phyloP scores from a whole-genome alignment of 2,888 invertebrate species.

The Rhopalosiphum nymphaeae region DNA sequence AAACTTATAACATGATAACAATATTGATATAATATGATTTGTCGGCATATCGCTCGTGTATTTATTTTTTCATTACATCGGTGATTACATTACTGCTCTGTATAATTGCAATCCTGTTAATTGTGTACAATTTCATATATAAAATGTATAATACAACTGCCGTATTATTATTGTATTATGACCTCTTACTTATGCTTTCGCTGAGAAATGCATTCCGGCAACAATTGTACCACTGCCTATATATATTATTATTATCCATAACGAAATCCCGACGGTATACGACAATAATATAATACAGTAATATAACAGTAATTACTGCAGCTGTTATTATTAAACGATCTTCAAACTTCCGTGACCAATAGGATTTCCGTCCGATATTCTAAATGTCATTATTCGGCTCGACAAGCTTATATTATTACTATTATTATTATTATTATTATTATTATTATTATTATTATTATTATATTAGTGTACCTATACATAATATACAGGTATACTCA shows the following conservation, averaged over 20 bases:
- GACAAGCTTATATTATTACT: not conserved
- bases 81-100: not conserved
- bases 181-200: conserved; percentile 26
- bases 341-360: conserved; percentile 51
- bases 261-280: conserved; percentile 17
- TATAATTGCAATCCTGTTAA: not conserved
- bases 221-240: not conserved
- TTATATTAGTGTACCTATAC: not conserved
- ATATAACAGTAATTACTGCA: conserved; percentile 30
- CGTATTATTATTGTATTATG: conserved; percentile 3
- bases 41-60: not conserved
- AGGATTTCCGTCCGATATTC: conserved; percentile 30
- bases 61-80: not conserved
- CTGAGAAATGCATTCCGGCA: not conserved
- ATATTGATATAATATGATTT: not conserved
- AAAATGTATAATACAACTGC: not conserved
- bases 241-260: conserved; percentile 30
- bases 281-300: not conserved
- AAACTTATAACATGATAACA: not conserved
- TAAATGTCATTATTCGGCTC: conserved; percentile 32
- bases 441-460: not conserved
- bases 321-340: conserved; percentile 43
- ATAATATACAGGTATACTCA: not conserved
- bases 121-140: not conserved
- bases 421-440: not conserved